phyloP scores from a whole-genome alignment of 2,797 vertebrate species.

The Pangasius sanitwongsei region DNA sequence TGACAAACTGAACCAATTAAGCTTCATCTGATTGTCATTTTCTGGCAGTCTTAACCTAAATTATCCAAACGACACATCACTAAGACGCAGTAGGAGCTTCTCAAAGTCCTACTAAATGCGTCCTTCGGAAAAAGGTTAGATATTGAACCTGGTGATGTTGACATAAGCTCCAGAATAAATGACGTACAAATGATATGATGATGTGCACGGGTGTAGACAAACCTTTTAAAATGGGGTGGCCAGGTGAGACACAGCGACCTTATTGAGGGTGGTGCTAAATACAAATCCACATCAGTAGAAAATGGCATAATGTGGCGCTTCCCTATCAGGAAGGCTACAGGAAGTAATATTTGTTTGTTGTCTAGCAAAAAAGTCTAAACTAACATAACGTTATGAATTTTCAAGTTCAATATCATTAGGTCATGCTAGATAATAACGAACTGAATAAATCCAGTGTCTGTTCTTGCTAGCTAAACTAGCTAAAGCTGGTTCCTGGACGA shows the following conservation, averaged over 20 bases:
- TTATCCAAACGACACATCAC: background rate
- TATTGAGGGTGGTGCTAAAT: background rate
- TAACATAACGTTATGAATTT: background rate
- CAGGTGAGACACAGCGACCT: background rate
- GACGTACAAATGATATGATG: background rate
- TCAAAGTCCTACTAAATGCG: background rate
- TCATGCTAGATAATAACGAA: background rate
- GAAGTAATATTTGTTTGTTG: background rate
- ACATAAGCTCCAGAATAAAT: background rate
- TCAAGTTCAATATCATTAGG: background rate
- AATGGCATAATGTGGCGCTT: background rate
- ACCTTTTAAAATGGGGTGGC: background rate
- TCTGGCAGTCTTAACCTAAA: background rate
- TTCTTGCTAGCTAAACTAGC: background rate
- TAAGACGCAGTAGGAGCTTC: background rate
- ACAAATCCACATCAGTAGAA: background rate
- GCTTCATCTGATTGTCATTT: background rate
- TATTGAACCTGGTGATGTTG: background rate
- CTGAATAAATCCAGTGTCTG: background rate
- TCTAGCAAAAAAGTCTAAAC: no score
- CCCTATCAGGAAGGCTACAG: background rate
- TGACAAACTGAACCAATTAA: constrained; percentile 6
- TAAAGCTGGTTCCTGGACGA: background rate
- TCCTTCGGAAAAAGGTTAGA: background rate
- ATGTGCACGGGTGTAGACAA: background rate